Evolutionary conservation across 1,140 invertebrate species (phyloP), one percentile per base, ranked within the genome.

Genomic region (Brachionus asplanchnoidis): DNA sequence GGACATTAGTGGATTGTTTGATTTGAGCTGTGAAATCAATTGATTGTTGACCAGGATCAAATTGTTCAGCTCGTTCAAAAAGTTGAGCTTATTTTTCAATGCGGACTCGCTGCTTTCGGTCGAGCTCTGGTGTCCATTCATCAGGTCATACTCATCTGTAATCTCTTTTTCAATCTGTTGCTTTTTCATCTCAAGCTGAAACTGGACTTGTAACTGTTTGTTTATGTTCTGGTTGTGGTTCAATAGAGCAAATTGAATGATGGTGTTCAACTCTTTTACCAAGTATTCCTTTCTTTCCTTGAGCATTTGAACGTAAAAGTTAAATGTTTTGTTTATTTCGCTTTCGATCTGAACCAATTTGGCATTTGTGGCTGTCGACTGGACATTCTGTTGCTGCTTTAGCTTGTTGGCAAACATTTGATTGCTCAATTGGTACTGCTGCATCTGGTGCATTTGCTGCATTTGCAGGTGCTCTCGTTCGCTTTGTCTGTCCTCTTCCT

Each of bases 301-400:
- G 14, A 82, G 40, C 79, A 82, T 82, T 82, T 82, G 79, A 40
- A 82, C 26, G 42, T 82, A 82, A 65, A 82, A 82, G 28, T 82
- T 82, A 44, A 65, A 82, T 12, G 79, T 82, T 56, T 82, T 82
- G 53, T 32, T 60, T 9, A 82, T 82, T 65, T 82, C 79, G 26
- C 42, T 82, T 17, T 82, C 79, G 17, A 82, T 82, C 20, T 60
- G 53, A 26, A 65, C 42, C 26, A 82, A 46, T 23, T 50, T 46
- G 23, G 73, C 73, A 50, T 77, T 77, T 46, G 73, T 50, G 9
- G 44, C 42, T 7, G n/a, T 50, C 2, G 42, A 46, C 28, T 77
- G 73, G 11, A 40, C 42, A 26, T 20, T 9, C 23, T 77, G 73
- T 50, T 77, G 73, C n/a, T 77, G 73, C 26, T 77, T 77, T 12